Percentiles rank a stretch among this genome's conserved stretches.
Conservation (phyloP, 2,113 vertebrate species). For the Pedionomus torquatus region DNA sequence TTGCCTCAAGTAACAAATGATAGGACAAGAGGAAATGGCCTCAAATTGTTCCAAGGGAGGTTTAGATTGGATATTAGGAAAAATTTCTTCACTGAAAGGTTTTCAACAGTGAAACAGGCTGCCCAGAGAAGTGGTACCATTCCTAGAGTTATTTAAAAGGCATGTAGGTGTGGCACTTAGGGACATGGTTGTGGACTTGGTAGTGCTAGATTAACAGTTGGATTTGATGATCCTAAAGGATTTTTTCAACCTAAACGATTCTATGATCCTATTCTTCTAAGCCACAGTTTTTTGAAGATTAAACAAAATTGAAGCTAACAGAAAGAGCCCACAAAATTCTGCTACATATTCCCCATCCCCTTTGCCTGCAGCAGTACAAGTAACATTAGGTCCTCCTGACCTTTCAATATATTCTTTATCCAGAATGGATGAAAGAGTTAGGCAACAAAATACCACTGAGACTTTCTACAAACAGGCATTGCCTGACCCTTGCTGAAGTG, state of each 20-base stretch:
- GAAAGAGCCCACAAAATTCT: background rate
- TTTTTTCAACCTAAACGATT: background rate
- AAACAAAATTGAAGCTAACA: background rate
- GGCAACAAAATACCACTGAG: background rate
- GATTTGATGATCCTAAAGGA: background rate
- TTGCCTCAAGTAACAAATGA: background rate
- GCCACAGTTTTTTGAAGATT: background rate
- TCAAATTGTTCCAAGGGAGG: background rate
- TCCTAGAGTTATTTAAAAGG: background rate
- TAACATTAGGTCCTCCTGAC: background rate
- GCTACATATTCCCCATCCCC: background rate
- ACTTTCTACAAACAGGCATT: background rate
- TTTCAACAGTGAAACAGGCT: background rate
- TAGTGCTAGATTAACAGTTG: background rate
- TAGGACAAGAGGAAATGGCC: background rate
- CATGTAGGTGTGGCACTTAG: fast-evolving
- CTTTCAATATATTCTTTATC: background rate
- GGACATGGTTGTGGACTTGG: background rate
- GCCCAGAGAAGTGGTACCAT: background rate
- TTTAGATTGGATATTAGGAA: background rate
- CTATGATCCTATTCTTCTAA: background rate
- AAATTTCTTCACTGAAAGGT: background rate
- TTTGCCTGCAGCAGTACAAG: background rate
- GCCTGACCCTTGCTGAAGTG: background rate
- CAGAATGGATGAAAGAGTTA: background rate